Percentiles rank a stretch among this genome's conserved stretches.
These are phyloP conservation scores for Pygoscelis adeliae DNA, from an alignment of 2,113 vertebrate species.

Conservation along the genomic window DNA sequence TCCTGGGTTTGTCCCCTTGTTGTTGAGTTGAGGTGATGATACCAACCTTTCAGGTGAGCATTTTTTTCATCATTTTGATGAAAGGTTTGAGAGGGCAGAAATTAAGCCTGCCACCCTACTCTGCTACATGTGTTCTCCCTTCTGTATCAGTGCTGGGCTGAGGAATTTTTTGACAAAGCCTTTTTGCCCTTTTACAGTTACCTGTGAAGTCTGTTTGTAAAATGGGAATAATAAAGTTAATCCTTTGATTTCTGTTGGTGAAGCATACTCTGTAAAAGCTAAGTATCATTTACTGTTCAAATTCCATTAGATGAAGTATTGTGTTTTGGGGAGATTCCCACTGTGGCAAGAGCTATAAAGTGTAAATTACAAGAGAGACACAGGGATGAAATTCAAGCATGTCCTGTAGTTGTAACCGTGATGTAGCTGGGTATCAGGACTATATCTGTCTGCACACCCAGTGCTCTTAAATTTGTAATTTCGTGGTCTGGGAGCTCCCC, in stretches of 20 bases:
- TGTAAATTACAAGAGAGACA: background rate
- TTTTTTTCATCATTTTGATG: background rate
- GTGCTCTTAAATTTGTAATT: background rate
- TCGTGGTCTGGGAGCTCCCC: background rate
- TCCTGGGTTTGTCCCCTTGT: background rate
- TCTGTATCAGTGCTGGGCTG: background rate
- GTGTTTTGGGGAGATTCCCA: background rate
- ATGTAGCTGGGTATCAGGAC: background rate
- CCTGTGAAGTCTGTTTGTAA: background rate
- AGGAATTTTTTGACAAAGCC: background rate
- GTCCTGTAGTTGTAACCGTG: background rate
- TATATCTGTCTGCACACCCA: background rate
- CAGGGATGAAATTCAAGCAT: background rate
- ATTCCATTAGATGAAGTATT: background rate
- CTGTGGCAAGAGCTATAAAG: background rate
- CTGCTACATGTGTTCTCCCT: background rate
- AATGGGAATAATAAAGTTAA: background rate
- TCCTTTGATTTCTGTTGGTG: background rate
- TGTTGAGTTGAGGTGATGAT: background rate
- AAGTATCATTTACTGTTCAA: background rate
- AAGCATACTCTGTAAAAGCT: background rate
- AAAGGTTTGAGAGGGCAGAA: background rate
- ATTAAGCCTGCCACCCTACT: background rate
- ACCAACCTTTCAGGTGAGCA: background rate
- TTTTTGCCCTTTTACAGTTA: background rate